phyloP scores from a whole-genome alignment of 2,113 vertebrate genomes.

The Eulacestoma nigropectus region DNA sequence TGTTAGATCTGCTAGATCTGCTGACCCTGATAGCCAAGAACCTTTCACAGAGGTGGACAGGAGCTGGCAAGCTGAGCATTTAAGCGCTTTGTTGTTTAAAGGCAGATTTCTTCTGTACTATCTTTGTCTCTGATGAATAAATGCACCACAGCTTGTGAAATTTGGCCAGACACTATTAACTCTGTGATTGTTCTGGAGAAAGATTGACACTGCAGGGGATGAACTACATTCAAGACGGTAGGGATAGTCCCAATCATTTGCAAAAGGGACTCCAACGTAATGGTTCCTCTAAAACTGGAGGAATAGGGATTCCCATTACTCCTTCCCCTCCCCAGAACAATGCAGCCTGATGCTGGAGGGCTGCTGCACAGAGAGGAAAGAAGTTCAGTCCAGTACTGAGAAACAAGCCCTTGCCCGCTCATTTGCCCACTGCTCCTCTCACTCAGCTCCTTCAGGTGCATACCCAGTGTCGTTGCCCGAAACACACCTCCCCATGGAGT shows the following conservation, averaged over 20 bases:
- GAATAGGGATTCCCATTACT: not conserved
- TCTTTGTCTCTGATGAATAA: not conserved
- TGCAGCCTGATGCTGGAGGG: not conserved
- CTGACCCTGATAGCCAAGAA: not conserved
- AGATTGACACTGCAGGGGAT: not conserved
- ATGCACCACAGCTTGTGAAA: not conserved
- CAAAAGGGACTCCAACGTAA: not conserved
- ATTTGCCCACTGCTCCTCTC: not conserved
- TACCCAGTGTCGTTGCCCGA: accelerated
- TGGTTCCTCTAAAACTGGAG: not conserved
- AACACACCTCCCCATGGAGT: not conserved
- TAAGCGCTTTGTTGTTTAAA: not conserved
- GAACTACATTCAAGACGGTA: accelerated
- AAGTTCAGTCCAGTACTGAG: not conserved
- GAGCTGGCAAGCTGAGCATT: not conserved
- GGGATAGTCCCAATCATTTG: not conserved
- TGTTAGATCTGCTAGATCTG: not conserved
- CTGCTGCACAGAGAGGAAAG: not conserved
- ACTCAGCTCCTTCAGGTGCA: not conserved
- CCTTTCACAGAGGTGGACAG: not conserved
- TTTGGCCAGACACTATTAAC: not conserved
- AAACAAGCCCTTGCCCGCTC: not conserved
- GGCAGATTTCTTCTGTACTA: not conserved
- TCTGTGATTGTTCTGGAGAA: not conserved
- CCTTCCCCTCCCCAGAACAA: not conserved